A percentile compares a stretch with the other conserved stretches of the same genome.
These are phyloP conservation scores for Eulemur macaco DNA, from an alignment of 2,113 vertebrate genomes.

Conservation along the genomic window DNA sequence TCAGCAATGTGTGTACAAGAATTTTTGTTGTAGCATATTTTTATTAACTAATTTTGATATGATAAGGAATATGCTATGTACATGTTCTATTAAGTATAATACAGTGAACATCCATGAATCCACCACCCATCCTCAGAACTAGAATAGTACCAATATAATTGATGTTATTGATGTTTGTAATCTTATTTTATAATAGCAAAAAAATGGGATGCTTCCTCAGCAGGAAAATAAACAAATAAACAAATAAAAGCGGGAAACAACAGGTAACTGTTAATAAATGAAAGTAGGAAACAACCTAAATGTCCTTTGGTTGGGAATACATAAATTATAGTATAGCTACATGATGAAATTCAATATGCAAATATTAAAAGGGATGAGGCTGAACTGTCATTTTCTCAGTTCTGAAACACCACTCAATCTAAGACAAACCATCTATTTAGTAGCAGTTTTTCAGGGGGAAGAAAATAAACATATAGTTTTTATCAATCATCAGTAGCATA, in stretches of 20 bases:
- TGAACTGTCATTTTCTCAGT: conserved; percentile 7
- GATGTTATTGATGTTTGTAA: background rate
- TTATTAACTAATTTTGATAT: background rate
- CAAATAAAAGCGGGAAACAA: too few relatives aligned
- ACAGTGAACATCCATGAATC: background rate
- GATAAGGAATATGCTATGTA: background rate
- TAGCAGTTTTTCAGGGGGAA: background rate
- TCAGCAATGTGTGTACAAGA: background rate
- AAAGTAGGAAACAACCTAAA: background rate
- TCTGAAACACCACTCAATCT: background rate
- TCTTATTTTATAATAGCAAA: conserved; percentile 17
- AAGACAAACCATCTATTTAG: background rate
- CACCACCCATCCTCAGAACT: background rate
- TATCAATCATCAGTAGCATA: background rate
- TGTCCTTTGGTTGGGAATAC: background rate
- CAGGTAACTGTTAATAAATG: too few relatives aligned
- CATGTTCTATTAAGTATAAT: background rate
- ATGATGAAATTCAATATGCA: conserved; percentile 5
- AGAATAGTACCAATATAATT: background rate
- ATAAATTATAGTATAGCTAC: background rate
- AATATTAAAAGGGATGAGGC: background rate
- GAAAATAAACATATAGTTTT: background rate
- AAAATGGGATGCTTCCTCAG: background rate
- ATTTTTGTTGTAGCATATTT: conserved; percentile 20
- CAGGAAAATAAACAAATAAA: too few relatives aligned